These are phyloP conservation scores for Calameuta idolon DNA, from an alignment of 2,888 invertebrate genomes.

Conservation along the genomic window DNA sequence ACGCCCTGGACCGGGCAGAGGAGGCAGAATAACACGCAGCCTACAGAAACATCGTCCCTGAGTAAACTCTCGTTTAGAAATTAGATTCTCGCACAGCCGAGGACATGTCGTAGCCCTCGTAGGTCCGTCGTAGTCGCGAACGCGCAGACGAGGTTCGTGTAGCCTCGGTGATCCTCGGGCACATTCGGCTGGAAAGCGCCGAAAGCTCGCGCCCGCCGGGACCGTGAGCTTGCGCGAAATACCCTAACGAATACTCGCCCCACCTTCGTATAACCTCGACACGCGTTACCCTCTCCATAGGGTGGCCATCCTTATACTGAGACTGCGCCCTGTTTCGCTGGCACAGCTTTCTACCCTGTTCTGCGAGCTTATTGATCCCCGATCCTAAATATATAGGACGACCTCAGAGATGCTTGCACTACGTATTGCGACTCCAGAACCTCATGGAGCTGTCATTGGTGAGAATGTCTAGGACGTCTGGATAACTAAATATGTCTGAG, in stretches of 20 bases:
- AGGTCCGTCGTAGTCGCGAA: constrained; percentile 40
- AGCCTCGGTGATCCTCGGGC: constrained; percentile 15
- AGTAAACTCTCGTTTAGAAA: background rate
- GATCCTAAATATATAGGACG: constrained; percentile 39
- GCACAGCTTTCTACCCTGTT: constrained; percentile 29
- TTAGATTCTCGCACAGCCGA: constrained; percentile 29
- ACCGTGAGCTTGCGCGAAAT: constrained; percentile 2
- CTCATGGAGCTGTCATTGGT: background rate
- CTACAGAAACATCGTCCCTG: background rate
- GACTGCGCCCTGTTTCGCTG: background rate
- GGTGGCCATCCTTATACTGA: background rate
- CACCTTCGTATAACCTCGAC: background rate
- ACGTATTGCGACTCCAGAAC: background rate
- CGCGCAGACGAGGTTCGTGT: constrained; percentile 32
- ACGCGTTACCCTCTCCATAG: background rate
- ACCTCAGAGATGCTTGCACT: background rate
- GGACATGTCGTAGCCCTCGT: constrained; percentile 48
- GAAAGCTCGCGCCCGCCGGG: constrained; percentile 9
- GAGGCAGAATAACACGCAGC: background rate
- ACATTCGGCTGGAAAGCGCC: constrained; percentile 8
- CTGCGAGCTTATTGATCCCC: constrained; percentile 50
- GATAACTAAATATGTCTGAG: background rate
- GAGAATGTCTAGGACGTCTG: background rate
- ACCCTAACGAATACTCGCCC: background rate
- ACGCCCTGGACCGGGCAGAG: constrained; percentile 8